These are phyloP conservation scores for Amphiprion clarkii DNA, from an alignment of 2,797 vertebrate species.

Conservation along the genomic window DNA sequence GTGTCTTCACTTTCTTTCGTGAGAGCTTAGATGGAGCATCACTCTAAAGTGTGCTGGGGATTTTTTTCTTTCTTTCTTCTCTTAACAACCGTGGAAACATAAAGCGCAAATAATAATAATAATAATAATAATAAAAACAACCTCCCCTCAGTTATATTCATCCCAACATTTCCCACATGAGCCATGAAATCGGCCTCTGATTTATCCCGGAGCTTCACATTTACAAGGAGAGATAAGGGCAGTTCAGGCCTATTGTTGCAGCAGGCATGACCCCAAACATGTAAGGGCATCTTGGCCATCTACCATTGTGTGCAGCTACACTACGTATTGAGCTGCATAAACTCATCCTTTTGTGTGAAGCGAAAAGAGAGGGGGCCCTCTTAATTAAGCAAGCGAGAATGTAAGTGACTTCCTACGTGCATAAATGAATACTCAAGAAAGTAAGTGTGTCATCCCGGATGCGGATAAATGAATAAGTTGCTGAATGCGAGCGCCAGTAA, in stretches of 20 bases:
- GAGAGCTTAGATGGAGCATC: conserved; percentile 33
- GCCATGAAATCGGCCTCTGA: conserved; percentile 67
- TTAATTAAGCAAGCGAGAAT: conserved; percentile 78
- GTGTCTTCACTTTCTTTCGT: conserved; percentile 23
- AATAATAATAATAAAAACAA: conserved; percentile 28
- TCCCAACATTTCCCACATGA: conserved; percentile 65
- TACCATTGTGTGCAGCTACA: conserved; percentile 69
- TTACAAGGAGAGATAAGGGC: conserved; percentile 81
- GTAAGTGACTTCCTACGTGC: conserved; percentile 78
- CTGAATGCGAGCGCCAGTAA: conserved; percentile 78
- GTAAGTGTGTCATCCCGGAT: conserved; percentile 81
- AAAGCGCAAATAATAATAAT: conserved; percentile 46
- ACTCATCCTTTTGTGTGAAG: conserved; percentile 63
- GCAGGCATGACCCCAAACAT: conserved; percentile 75
- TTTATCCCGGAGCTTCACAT: conserved; percentile 72
- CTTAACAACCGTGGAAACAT: conserved; percentile 47
- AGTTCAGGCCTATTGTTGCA: conserved; percentile 77
- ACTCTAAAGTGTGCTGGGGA: conserved; percentile 17
- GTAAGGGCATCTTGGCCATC: conserved; percentile 79
- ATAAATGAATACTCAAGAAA: conserved; percentile 81
- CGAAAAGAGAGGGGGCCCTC: conserved; percentile 70
- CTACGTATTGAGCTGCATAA: conserved; percentile 65
- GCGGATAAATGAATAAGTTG: conserved; percentile 83
- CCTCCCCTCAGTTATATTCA: conserved; percentile 54
- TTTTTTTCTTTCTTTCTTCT: conserved; percentile 49